Conservation (phyloP, 2,797 vertebrate genomes). For the Acanthopagrus latus region DNA sequence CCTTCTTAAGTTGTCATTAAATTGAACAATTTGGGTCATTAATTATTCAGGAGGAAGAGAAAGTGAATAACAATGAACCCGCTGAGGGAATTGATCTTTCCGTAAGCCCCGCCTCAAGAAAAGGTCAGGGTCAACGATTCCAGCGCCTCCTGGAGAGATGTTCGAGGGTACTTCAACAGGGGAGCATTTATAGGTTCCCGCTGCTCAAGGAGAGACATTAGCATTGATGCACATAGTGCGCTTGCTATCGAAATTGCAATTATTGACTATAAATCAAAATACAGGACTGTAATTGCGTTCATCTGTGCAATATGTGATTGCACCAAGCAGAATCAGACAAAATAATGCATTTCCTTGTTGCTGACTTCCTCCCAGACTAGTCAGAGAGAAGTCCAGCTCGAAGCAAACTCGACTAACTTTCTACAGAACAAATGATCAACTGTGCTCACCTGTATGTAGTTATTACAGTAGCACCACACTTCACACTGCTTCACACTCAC, state of each 20-base stretch:
- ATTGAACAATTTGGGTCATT: conserved; percentile 26
- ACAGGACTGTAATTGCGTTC: background rate
- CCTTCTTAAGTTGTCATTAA: conserved; percentile 22
- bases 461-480: too few species aligned
- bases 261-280: background rate
- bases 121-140: conserved; percentile 17
- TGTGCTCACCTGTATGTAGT: background rate
- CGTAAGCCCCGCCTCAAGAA: background rate
- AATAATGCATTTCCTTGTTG: background rate
- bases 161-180: background rate
- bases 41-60: conserved; percentile 49
- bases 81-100: background rate
- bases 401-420: background rate
- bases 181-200: background rate
- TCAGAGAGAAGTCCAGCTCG: background rate
- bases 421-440: background rate
- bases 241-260: background rate
- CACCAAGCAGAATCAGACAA: background rate
- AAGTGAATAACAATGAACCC: conserved; percentile 29
- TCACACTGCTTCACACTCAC: background rate
- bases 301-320: background rate
- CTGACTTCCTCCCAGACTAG: too few species aligned
- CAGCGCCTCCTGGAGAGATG: background rate
- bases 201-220: background rate
- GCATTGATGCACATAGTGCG: background rate